A percentile compares a stretch with the other conserved stretches of the same genome.
Evolutionary conservation across 2,113 vertebrate species (phyloP).

Genomic region (Symphodus melops): DNA sequence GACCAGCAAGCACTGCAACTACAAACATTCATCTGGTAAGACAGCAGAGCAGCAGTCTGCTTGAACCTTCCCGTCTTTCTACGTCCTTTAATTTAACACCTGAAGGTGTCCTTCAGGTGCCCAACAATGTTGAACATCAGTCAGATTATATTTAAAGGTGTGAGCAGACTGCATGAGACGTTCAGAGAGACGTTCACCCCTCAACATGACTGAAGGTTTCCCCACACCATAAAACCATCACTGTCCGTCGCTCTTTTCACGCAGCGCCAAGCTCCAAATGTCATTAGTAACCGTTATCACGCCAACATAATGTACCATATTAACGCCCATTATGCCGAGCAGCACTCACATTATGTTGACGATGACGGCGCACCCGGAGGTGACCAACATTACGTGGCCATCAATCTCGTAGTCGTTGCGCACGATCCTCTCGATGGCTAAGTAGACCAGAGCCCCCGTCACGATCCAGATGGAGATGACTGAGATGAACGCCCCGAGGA

Average conservation of each 20-base stretch:
- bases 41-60: no score
- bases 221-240: neutral
- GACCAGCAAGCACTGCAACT: no score
- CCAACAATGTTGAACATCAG: neutral
- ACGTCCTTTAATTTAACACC: no score
- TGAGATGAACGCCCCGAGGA: conserved; percentile 91
- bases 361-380: conserved; percentile 89
- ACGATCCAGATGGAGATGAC: conserved; percentile 97
- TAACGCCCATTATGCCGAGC: neutral
- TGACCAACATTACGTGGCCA: conserved; percentile 91
- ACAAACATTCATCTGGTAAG: no score
- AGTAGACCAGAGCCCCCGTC: conserved; percentile 91
- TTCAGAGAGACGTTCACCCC: neutral
- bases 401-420: conserved; percentile 95
- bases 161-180: neutral
- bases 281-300: neutral
- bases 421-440: conserved; percentile 91
- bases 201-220: neutral
- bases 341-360: conserved; percentile 92
- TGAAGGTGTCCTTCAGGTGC: neutral
- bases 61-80: no score
- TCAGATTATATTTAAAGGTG: neutral
- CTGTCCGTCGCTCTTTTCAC: neutral
- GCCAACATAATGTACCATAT: neutral
- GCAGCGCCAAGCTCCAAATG: neutral